phyloP scores from a whole-genome alignment of 2,888 invertebrate species.

The Spicauda simplicius region DNA sequence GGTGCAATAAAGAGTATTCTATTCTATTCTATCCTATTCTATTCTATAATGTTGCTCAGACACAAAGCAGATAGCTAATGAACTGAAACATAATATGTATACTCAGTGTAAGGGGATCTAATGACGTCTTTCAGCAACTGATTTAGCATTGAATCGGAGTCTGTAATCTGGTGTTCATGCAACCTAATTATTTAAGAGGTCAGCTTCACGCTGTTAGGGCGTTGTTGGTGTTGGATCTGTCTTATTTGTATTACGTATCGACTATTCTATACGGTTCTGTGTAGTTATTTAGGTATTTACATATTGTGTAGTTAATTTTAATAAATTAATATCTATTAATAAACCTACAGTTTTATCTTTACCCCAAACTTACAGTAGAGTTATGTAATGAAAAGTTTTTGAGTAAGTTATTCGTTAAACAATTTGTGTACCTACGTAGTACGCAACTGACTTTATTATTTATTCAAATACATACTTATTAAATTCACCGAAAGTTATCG shows the following conservation, averaged over 20 bases:
- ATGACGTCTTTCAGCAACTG: conserved; percentile 9
- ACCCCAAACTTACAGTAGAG: neutral
- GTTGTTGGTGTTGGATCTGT: neutral
- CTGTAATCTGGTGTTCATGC: conserved; percentile 6
- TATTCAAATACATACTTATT: conserved; percentile 1
- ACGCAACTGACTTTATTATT: neutral
- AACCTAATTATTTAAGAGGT: conserved; percentile 8
- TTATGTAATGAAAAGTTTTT: too few relatives aligned
- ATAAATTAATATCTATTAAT: too few relatives aligned
- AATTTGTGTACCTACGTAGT: too few relatives aligned
- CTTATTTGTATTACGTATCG: neutral
- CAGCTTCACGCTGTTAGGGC: neutral
- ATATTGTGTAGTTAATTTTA: too few relatives aligned
- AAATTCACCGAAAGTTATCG: conserved; percentile 7
- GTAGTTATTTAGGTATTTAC: too few relatives aligned
- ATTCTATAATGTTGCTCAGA: neutral
- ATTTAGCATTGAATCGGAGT: conserved; percentile 4
- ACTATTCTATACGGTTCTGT: neutral
- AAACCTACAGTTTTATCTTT: neutral
- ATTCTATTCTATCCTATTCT: too few relatives aligned
- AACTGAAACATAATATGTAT: neutral
- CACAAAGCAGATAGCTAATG: neutral
- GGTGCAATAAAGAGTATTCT: too few relatives aligned
- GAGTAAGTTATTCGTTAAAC: too few relatives aligned
- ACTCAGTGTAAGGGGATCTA: neutral